phyloP scores from a whole-genome alignment of 1,140 invertebrate genomes.

The Gonatopus flavifemur region DNA sequence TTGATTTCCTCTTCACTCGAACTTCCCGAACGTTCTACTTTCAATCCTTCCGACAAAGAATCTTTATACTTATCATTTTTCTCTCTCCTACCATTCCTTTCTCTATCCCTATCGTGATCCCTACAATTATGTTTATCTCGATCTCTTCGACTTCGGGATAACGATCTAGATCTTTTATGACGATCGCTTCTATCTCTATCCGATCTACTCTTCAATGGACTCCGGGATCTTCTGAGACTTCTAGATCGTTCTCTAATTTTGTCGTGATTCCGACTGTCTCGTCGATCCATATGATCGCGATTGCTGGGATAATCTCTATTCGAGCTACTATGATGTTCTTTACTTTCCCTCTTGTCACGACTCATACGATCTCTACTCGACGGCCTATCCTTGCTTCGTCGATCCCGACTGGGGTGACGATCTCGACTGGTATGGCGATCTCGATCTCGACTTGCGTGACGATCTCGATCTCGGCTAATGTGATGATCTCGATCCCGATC shows the following conservation, averaged over 20 bases:
- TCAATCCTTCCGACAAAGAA: slow-evolving; percentile 81
- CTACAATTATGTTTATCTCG: slow-evolving; percentile 43
- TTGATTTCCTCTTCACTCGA: slow-evolving; percentile 69
- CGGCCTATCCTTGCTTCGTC: slow-evolving; percentile 33
- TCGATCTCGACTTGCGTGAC: slow-evolving; percentile 30
- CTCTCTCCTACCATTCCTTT: slow-evolving; percentile 55
- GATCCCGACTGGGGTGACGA: slow-evolving; percentile 23
- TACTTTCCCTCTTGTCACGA: slow-evolving; percentile 38
- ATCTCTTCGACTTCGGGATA: slow-evolving; percentile 43
- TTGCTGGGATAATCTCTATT: slow-evolving; percentile 27
- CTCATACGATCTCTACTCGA: slow-evolving; percentile 36
- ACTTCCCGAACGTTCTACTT: slow-evolving; percentile 63
- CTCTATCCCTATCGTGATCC: slow-evolving; percentile 50
- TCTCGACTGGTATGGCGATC: slow-evolving; percentile 32
- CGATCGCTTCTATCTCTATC: slow-evolving; percentile 43
- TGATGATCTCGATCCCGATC: slow-evolving; percentile 40
- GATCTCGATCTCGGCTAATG: slow-evolving; percentile 31
- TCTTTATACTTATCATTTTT: slow-evolving; percentile 73
- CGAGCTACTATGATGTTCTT: slow-evolving; percentile 35
- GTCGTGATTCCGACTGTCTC: slow-evolving; percentile 40
- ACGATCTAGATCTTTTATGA: slow-evolving; percentile 43
- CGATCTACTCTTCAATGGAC: slow-evolving; percentile 39
- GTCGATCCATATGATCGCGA: slow-evolving; percentile 32
- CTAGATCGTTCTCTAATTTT: slow-evolving; percentile 38
- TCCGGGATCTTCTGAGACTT: slow-evolving; percentile 42